A percentile compares a stretch with the other conserved stretches of the same genome.
Evolutionary conservation across 2,888 invertebrate species (phyloP).

Genomic region (Drosophila prolongata): DNA sequence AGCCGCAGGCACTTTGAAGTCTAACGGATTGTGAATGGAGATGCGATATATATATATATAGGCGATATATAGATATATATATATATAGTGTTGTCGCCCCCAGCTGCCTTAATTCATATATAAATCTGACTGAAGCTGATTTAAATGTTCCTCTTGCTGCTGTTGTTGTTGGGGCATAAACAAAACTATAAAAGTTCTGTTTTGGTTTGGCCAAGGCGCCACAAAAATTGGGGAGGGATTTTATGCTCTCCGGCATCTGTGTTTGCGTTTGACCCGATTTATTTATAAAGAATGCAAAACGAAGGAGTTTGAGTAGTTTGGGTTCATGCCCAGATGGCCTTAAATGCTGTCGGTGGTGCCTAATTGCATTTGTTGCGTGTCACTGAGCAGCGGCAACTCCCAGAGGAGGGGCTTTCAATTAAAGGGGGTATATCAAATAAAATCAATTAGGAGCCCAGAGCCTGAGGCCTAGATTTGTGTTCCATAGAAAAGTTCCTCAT

Average conservation of each 20-base stretch:
- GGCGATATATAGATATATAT: background rate
- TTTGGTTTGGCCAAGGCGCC: conserved; percentile 59
- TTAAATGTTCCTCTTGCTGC: conserved; percentile 17
- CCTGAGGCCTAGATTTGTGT: background rate
- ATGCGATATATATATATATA: background rate
- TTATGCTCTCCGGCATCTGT: conserved; percentile 37
- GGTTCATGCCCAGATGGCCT: conserved; percentile 24
- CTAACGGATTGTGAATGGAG: conserved; percentile 42
- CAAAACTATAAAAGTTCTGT: conserved; percentile 68
- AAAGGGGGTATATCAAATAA: conserved; percentile 22
- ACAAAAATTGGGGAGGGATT: conserved; percentile 45
- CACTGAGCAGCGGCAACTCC: conserved; percentile 53
- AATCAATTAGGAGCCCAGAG: conserved; percentile 26
- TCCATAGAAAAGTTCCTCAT: background rate
- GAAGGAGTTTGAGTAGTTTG: background rate
- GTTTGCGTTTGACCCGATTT: conserved; percentile 59
- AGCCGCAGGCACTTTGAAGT: conserved; percentile 41
- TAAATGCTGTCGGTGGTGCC: conserved; percentile 46
- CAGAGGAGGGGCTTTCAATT: conserved; percentile 4
- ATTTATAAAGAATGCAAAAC: conserved; percentile 60
- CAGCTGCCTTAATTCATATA: conserved; percentile 32
- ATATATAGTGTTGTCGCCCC: conserved; percentile 9
- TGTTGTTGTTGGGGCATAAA: conserved; percentile 60
- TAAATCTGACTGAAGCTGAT: conserved; percentile 23
- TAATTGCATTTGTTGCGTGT: conserved; percentile 74